phyloP scores from a whole-genome alignment of 1,140 invertebrate species.

The Drosophila chauvacae region DNA sequence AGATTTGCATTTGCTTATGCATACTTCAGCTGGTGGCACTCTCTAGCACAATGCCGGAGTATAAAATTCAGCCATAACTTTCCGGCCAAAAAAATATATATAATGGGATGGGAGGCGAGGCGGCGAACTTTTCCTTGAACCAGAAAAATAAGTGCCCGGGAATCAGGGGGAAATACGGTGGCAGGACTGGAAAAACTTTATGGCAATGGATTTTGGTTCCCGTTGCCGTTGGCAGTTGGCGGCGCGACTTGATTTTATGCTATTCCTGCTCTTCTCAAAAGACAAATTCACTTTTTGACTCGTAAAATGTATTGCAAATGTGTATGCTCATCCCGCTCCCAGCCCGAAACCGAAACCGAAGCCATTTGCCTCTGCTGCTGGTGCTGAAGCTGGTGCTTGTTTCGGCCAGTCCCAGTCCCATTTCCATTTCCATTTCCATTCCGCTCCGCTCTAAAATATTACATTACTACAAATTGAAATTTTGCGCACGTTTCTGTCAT shows the following conservation, averaged over 20 bases:
- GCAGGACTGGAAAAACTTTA: conserved; percentile 47
- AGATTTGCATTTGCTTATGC: conserved; percentile 42
- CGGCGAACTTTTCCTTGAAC: conserved; percentile 35
- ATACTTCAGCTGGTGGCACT: conserved; percentile 33
- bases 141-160: conserved; percentile 10
- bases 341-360: conserved; percentile 2
- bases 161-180: background rate
- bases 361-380: conserved; percentile 13
- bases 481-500: conserved; percentile 79
- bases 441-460: conserved; percentile 62
- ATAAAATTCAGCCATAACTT: conserved; percentile 59
- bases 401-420: background rate
- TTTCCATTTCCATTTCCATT: conserved; percentile 22
- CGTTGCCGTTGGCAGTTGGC: conserved; percentile 47
- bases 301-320: conserved; percentile 76
- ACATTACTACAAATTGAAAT: conserved; percentile 78
- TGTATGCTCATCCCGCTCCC: conserved; percentile 38
- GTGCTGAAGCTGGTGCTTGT: too few species aligned
- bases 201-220: conserved; percentile 41
- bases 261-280: conserved; percentile 31
- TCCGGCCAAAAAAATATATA: conserved; percentile 25
- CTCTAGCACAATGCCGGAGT: conserved; percentile 23
- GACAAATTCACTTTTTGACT: conserved; percentile 72
- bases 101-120: background rate
- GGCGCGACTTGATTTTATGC: conserved; percentile 50